phyloP scores from a whole-genome alignment of 2,888 invertebrate species.

The Lithosia quadra region DNA sequence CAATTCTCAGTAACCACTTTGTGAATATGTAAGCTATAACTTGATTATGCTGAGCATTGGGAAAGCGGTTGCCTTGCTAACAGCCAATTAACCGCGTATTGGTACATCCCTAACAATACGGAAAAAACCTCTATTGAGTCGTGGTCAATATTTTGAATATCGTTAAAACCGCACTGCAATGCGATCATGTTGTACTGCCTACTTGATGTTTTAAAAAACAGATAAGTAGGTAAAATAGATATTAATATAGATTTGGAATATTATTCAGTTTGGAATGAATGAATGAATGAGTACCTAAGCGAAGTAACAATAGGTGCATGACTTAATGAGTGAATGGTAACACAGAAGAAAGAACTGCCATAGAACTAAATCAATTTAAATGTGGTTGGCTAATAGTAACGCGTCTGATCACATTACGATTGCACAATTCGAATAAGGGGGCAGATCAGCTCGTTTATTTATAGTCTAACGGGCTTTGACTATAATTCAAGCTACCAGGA shows the following conservation, averaged over 20 bases:
- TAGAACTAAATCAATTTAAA: neutral
- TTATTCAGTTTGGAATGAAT: too few relatives aligned
- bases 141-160: too few relatives aligned
- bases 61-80: constrained; percentile 14
- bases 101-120: neutral
- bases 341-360: neutral
- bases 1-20: neutral
- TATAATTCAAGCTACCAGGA: neutral
- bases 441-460: neutral
- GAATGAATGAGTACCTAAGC: too few relatives aligned
- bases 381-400: neutral
- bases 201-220: too few relatives aligned
- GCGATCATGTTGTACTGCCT: too few relatives aligned
- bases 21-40: constrained; percentile 16
- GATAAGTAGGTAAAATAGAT: too few relatives aligned
- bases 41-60: constrained; percentile 14
- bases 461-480: neutral
- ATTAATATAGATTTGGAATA: too few relatives aligned
- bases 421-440: neutral
- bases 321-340: too few relatives aligned
- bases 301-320: too few relatives aligned
- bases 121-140: neutral
- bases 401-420: neutral
- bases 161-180: too few relatives aligned
- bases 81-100: neutral